These are phyloP conservation scores for Microplitis demolitor DNA, from an alignment of 1,140 invertebrate species.

Conservation along the genomic window DNA sequence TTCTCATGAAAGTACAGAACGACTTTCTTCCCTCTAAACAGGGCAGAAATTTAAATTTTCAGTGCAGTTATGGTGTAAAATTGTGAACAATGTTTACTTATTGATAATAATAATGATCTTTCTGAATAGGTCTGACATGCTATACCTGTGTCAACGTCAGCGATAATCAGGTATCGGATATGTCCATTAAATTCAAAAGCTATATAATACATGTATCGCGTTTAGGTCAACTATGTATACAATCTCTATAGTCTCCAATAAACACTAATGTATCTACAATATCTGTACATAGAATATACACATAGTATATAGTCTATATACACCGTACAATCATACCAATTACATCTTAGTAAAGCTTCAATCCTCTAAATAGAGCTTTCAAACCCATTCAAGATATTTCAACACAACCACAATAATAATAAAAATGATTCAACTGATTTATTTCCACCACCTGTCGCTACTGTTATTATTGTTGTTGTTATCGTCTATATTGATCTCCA, in stretches of 20 bases:
- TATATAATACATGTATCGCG: slow-evolving; percentile 42
- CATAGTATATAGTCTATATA: too few species aligned
- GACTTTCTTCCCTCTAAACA: too few species aligned
- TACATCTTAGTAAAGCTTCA: too few species aligned
- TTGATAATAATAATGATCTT: neutral
- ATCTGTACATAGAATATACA: too few species aligned
- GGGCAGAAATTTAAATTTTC: too few species aligned
- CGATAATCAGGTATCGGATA: slow-evolving; percentile 64
- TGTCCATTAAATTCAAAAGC: slow-evolving; percentile 46
- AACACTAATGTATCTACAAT: neutral
- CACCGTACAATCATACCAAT: too few species aligned
- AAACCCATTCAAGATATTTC: too few species aligned
- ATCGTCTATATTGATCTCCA: neutral
- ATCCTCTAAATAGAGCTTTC: too few species aligned
- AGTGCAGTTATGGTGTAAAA: too few species aligned
- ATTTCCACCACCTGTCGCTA: neutral
- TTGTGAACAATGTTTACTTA: neutral
- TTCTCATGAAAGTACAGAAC: too few species aligned
- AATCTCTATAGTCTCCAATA: slow-evolving; percentile 22
- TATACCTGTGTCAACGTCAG: slow-evolving; percentile 74
- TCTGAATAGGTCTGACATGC: slow-evolving; percentile 65
- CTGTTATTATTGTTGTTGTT: too few species aligned
- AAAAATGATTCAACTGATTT: neutral
- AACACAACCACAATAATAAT: too few species aligned
- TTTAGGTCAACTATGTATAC: slow-evolving; percentile 29